Conservation (phyloP, 1,140 invertebrate species). For the Colletes gigas region DNA sequence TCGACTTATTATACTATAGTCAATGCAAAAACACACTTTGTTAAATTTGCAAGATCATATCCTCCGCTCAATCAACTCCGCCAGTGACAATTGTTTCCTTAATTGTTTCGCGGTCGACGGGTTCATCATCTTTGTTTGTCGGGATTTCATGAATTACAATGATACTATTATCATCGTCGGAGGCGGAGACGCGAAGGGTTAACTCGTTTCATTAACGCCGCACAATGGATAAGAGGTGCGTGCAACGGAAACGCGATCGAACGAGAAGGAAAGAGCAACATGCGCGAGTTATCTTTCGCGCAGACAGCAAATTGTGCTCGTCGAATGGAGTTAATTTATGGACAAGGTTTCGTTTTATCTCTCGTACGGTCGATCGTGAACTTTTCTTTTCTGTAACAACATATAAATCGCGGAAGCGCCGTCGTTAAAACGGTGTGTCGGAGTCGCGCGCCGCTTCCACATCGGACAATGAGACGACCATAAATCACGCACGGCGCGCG, state of each 20-base stretch:
- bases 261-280: background rate
- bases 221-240: background rate
- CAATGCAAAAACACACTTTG: background rate
- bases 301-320: background rate
- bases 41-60: conserved; percentile 1
- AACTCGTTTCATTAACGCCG: conserved; percentile 28
- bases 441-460: background rate
- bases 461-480: conserved; percentile 14
- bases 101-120: conserved; percentile 27
- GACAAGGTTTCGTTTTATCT: background rate
- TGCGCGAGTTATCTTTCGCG: background rate
- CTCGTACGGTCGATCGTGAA: background rate
- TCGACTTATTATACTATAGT: background rate
- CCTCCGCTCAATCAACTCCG: conserved; percentile 7
- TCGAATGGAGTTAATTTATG: conserved; percentile 9
- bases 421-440: background rate
- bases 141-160: conserved; percentile 30
- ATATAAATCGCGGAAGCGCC: conserved; percentile 14
- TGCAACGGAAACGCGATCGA: background rate
- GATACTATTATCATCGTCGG: conserved; percentile 6
- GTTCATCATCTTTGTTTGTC: conserved; percentile 27
- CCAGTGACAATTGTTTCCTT: conserved; percentile 20
- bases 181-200: background rate
- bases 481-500: conserved; percentile 3
- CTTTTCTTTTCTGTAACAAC: background rate